phyloP scores from a whole-genome alignment of 1,140 invertebrate species.

The Pogonognathellus flavescens region DNA sequence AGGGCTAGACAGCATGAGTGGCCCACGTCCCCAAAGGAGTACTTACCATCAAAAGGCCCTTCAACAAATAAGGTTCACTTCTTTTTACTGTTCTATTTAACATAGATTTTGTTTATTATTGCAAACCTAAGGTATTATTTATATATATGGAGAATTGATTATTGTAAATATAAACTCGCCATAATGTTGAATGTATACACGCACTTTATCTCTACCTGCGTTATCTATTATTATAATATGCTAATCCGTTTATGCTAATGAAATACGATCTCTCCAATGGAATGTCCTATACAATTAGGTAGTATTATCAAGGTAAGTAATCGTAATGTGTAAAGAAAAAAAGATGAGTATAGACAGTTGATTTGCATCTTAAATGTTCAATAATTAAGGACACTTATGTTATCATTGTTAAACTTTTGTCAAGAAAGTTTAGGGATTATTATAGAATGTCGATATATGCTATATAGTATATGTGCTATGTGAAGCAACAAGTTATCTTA shows the following conservation, averaged over 20 bases:
- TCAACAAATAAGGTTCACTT: constrained; percentile 64
- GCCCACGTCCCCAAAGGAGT: constrained; percentile 57
- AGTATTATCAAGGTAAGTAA: too few species aligned
- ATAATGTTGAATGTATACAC: background rate
- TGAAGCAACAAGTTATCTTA: too few species aligned
- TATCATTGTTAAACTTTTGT: too few species aligned
- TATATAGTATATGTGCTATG: too few species aligned
- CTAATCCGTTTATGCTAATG: constrained; percentile 23
- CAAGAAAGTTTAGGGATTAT: too few species aligned
- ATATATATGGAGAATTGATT: background rate
- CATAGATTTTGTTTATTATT: background rate
- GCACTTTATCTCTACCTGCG: background rate
- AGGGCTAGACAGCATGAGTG: constrained; percentile 56
- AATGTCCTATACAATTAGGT: background rate
- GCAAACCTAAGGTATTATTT: background rate
- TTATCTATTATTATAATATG: background rate
- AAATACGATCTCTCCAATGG: constrained; percentile 9
- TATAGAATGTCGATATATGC: too few species aligned
- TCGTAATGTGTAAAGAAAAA: too few species aligned
- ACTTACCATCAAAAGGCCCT: constrained; percentile 66
- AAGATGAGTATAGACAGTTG: too few species aligned
- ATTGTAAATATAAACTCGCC: background rate
- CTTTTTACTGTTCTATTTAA: constrained; percentile 31
- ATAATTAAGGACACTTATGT: too few species aligned
- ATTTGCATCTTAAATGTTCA: too few species aligned